Conservation (phyloP, 2,888 invertebrate genomes). For the Drosophila austrosaltans region DNA sequence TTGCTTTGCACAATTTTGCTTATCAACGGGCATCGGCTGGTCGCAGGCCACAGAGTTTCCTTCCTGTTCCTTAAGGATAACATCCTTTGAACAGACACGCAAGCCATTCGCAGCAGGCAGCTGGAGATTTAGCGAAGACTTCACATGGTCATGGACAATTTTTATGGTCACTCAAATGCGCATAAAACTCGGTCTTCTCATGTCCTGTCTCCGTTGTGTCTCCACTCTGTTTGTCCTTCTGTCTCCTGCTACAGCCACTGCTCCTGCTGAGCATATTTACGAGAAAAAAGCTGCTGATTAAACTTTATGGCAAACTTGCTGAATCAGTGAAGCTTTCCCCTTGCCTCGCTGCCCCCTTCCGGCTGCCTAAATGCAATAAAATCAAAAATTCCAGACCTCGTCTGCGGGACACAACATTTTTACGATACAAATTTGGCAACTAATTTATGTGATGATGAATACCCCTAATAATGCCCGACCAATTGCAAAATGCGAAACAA, state of each 20-base stretch:
- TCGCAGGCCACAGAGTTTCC: conserved; percentile 39
- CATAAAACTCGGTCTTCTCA: conserved; percentile 60
- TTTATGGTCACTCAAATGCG: conserved; percentile 75
- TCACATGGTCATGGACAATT: conserved; percentile 40
- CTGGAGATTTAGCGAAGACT: conserved; percentile 38
- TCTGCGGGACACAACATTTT: conserved; percentile 58
- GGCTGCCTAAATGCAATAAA: conserved; percentile 51
- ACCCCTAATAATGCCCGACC: conserved; percentile 34
- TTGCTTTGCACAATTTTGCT: conserved; percentile 64
- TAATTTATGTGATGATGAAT: conserved; percentile 56
- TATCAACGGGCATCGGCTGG: conserved; percentile 62
- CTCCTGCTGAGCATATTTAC: conserved; percentile 45
- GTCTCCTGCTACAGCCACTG: conserved; percentile 29
- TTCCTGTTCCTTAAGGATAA: conserved; percentile 20
- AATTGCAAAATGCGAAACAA: conserved; percentile 14
- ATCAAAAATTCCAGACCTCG: conserved; percentile 61
- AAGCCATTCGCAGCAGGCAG: conserved; percentile 21
- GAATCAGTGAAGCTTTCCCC: conserved; percentile 67
- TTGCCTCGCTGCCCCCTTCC: conserved; percentile 24
- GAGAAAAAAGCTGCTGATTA: conserved; percentile 78
- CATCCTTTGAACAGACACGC: conserved; percentile 21
- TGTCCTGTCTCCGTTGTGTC: conserved; percentile 22
- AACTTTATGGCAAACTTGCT: conserved; percentile 80
- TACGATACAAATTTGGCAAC: conserved; percentile 69
- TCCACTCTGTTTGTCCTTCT: conserved; percentile 36